phyloP scores from a whole-genome alignment of 1,140 invertebrate species.

The Oryzaephilus surinamensis region DNA sequence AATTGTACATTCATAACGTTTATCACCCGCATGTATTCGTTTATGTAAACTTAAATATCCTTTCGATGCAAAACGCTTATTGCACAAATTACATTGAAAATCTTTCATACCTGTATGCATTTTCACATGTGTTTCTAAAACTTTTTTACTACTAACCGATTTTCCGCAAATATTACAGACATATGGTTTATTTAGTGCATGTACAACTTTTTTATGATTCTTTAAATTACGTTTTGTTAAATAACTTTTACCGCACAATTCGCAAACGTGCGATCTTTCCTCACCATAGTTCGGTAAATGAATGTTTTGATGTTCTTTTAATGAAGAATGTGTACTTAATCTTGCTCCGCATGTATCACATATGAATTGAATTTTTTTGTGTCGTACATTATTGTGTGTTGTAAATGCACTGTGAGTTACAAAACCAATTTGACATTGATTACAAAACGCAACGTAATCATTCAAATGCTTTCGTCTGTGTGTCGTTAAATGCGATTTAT shows the following conservation, averaged over 20 bases:
- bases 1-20: slow-evolving; percentile 62
- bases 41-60: slow-evolving; percentile 66
- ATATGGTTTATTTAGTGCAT: slow-evolving; percentile 50
- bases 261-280: slow-evolving; percentile 23
- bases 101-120: slow-evolving; percentile 30
- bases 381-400: slow-evolving; percentile 18
- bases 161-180: slow-evolving; percentile 42
- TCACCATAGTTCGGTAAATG: slow-evolving; percentile 20
- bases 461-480: slow-evolving; percentile 53
- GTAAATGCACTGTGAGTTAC: slow-evolving; percentile 20
- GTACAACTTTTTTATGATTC: slow-evolving; percentile 10
- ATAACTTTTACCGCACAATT: slow-evolving; percentile 28
- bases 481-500: slow-evolving; percentile 51
- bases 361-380: slow-evolving; percentile 14
- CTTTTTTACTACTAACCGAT: slow-evolving; percentile 27
- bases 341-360: slow-evolving; percentile 14
- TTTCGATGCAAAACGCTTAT: slow-evolving; percentile 51
- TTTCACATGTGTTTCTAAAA: slow-evolving; percentile 23
- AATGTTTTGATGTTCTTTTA: slow-evolving; percentile 21
- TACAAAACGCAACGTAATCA: slow-evolving; percentile 31
- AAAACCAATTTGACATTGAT: slow-evolving; percentile 23
- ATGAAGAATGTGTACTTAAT: slow-evolving; percentile 13
- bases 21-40: slow-evolving; percentile 58
- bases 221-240: slow-evolving; percentile 13
- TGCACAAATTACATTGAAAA: slow-evolving; percentile 29